Conservation (phyloP, 2,797 vertebrate genomes). For the Sternotherus odoratus region DNA sequence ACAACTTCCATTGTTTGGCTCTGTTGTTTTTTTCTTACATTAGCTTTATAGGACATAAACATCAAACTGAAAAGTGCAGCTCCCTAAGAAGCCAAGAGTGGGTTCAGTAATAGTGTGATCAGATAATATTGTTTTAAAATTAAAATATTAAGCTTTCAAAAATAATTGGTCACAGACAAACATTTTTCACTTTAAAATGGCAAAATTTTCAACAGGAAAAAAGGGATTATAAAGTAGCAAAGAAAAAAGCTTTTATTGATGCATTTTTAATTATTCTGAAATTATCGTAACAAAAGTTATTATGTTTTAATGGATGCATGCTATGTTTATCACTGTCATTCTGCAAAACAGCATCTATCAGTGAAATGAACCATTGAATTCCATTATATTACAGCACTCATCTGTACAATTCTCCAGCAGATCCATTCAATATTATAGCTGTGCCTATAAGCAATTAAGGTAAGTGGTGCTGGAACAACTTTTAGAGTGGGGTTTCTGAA, state of each 20-base stretch:
- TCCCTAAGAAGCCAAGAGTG: rapidly evolving
- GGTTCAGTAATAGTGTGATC: background rate
- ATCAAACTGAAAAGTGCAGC: rapidly evolving
- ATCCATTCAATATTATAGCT: background rate
- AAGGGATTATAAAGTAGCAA: background rate
- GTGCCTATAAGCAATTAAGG: background rate
- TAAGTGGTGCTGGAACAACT: too few relatives aligned
- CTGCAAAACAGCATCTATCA: background rate
- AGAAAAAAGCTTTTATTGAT: background rate
- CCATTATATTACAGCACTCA: background rate
- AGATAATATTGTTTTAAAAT: rapidly evolving
- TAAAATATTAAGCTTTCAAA: background rate
- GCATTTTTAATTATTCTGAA: background rate
- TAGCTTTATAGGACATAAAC: background rate
- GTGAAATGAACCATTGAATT: background rate
- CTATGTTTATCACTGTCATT: background rate
- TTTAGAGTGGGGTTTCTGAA: too few relatives aligned
- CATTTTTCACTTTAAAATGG: background rate
- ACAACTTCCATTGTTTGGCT: background rate
- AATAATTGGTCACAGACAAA: background rate
- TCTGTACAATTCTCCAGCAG: background rate
- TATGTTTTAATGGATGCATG: background rate
- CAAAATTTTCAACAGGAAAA: background rate
- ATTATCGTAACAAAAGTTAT: background rate
- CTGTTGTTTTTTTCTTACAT: background rate